These are phyloP conservation scores for Chloropsis hardwickii DNA, from an alignment of 2,113 vertebrate species.

Conservation along the genomic window DNA sequence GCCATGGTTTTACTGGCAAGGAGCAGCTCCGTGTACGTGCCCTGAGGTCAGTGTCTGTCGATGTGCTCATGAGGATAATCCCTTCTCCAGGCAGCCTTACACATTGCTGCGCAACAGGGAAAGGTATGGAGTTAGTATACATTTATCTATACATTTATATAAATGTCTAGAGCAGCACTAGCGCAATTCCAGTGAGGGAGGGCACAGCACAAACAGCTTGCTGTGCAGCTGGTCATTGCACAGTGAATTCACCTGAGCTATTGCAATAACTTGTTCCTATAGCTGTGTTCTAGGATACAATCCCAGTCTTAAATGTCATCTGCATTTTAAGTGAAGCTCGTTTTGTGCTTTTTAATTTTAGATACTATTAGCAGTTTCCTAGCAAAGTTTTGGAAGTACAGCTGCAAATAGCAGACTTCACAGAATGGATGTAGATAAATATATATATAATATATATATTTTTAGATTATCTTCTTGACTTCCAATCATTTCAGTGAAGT, in stretches of 20 bases:
- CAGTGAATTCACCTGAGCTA: neutral
- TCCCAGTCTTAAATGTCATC: no score
- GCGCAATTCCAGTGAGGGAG: neutral
- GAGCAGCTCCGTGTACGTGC: neutral
- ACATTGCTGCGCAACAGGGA: neutral
- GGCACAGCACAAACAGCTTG: neutral
- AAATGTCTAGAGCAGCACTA: no score
- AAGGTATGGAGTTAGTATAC: neutral
- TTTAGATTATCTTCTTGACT: constrained; percentile 24
- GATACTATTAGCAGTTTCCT: neutral
- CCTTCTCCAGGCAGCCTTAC: neutral
- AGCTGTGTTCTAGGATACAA: no score
- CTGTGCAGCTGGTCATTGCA: neutral
- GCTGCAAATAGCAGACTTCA: neutral
- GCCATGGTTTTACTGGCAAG: neutral
- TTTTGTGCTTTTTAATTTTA: neutral
- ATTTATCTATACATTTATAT: neutral
- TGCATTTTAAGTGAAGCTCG: neutral
- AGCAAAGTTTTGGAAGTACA: neutral
- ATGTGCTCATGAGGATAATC: neutral
- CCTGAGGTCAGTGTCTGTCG: neutral
- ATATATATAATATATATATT: neutral
- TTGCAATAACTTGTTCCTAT: neutral
- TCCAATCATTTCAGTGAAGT: neutral
- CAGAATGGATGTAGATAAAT: neutral